A percentile compares a stretch with the other conserved stretches of the same genome.
These are phyloP conservation scores for Phasia obesa DNA, from an alignment of 2,888 invertebrate genomes.

Conservation along the genomic window DNA sequence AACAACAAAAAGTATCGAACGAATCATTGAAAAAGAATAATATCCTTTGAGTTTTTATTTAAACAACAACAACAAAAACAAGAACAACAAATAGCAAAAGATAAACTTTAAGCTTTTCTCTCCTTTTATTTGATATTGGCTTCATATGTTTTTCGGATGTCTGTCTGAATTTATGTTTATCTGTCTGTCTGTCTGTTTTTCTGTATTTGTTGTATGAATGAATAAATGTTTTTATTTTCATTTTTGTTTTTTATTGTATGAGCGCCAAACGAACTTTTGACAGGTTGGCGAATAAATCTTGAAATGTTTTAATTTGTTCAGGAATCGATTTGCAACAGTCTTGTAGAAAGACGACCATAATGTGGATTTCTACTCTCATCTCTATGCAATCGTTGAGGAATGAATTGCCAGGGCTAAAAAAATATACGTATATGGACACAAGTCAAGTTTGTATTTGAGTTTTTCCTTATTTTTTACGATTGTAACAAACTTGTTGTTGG, in stretches of 20 bases:
- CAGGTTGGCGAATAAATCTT: constrained; percentile 81
- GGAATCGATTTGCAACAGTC: constrained; percentile 79
- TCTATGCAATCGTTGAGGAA: neutral
- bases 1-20: constrained; percentile 10
- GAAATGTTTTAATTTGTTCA: constrained; percentile 81
- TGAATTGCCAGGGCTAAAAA: constrained; percentile 53
- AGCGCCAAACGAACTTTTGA: constrained; percentile 75
- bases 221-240: constrained; percentile 44
- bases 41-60: constrained; percentile 38
- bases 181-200: constrained; percentile 39
- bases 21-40: constrained; percentile 36
- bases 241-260: constrained; percentile 43
- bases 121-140: constrained; percentile 49
- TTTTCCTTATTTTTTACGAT: constrained; percentile 16
- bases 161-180: constrained; percentile 52
- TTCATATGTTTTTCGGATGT: constrained; percentile 7
- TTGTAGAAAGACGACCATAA: constrained; percentile 63
- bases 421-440: constrained; percentile 63
- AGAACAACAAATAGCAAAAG: constrained; percentile 42
- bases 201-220: constrained; percentile 41
- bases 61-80: constrained; percentile 32
- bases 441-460: constrained; percentile 57
- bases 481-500: constrained; percentile 5
- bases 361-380: constrained; percentile 39
- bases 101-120: constrained; percentile 30